phyloP scores from a whole-genome alignment of 2,888 invertebrate genomes.

The Drosophila lacicola region DNA sequence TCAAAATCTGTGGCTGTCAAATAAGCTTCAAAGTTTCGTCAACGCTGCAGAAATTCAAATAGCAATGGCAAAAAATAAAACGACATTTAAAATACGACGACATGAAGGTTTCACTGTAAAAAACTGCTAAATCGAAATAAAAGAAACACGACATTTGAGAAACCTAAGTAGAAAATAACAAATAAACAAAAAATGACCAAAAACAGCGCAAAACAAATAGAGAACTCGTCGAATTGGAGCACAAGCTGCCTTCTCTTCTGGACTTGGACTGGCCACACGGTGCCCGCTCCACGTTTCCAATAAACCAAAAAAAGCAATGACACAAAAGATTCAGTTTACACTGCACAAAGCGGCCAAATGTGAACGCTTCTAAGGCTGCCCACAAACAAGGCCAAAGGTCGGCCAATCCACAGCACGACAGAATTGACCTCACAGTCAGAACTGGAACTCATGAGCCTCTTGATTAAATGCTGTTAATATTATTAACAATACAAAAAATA shows the following conservation, averaged over 20 bases:
- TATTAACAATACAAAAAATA: too few relatives aligned
- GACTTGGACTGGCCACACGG: conserved; percentile 17
- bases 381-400: conserved; percentile 42
- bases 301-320: conserved; percentile 61
- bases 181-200: conserved; percentile 17
- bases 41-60: conserved; percentile 41
- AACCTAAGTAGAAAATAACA: conserved; percentile 15
- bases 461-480: too few relatives aligned
- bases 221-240: conserved; percentile 54
- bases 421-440: conserved; percentile 1
- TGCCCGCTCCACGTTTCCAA: conserved; percentile 11
- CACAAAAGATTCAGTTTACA: conserved; percentile 77
- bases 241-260: conserved; percentile 39
- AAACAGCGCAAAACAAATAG: conserved; percentile 25
- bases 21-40: conserved; percentile 30
- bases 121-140: conserved; percentile 54
- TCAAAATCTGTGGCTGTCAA: conserved; percentile 17
- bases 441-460: neutral
- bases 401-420: conserved; percentile 18
- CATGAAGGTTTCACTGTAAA: conserved; percentile 41
- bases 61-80: conserved; percentile 1
- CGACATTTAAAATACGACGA: conserved; percentile 8
- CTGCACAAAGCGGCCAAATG: conserved; percentile 55
- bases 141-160: conserved; percentile 57
- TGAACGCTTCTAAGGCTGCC: conserved; percentile 61